A percentile compares a stretch with the other conserved stretches of the same genome.
Conservation (phyloP, 2,888 invertebrate species). For the Eupithecia insigniata region DNA sequence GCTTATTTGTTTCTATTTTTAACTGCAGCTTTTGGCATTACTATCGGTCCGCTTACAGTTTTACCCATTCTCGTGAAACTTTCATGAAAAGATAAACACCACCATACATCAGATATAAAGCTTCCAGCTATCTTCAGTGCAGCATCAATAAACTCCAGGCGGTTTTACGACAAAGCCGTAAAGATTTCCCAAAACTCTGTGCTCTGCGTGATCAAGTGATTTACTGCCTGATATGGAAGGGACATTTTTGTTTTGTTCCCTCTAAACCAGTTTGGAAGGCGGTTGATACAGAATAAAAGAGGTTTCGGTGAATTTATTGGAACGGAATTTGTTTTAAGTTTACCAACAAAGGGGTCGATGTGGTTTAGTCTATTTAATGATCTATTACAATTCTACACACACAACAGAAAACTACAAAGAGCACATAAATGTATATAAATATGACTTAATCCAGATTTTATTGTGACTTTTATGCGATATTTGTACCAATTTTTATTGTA, state of each 20-base stretch:
- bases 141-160: conserved; percentile 39
- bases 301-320: conserved; percentile 2
- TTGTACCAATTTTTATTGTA: no score
- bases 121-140: conserved; percentile 32
- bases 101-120: conserved; percentile 33
- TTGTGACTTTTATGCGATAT: no score
- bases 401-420: no score
- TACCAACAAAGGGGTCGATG: neutral
- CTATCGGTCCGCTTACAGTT: neutral
- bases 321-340: neutral
- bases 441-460: no score
- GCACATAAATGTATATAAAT: no score
- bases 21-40: neutral
- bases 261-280: conserved; percentile 19
- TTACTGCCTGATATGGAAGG: conserved; percentile 36
- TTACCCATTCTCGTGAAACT: neutral
- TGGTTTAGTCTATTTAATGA: neutral
- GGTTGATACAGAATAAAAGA: conserved; percentile 25
- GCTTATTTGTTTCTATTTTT: neutral
- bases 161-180: conserved; percentile 44
- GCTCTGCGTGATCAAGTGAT: conserved; percentile 40
- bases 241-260: conserved; percentile 33
- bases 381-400: no score
- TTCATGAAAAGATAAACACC: conserved; percentile 22
- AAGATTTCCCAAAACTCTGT: conserved; percentile 40